A percentile compares a stretch with the other conserved stretches of the same genome.
phyloP scores from a whole-genome alignment of 1,140 invertebrate species.

The Lasaia peninsularis region DNA sequence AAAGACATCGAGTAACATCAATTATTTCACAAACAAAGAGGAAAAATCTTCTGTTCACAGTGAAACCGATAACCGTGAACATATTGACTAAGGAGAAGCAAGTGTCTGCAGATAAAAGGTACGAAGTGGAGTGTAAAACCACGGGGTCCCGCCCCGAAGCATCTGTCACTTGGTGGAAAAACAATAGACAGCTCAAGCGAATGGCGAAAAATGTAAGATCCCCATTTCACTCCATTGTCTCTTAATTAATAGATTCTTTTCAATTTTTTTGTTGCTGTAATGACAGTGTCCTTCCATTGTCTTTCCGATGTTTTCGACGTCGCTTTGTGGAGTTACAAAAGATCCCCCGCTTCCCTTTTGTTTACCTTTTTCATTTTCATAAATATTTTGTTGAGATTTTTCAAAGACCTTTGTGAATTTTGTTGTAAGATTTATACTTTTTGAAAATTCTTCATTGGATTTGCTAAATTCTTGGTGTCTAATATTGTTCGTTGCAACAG shows the following conservation, averaged over 20 bases:
- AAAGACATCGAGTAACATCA: background rate
- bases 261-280: slow-evolving; percentile 31
- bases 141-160: slow-evolving; percentile 89
- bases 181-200: slow-evolving; percentile 86
- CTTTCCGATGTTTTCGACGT: slow-evolving; percentile 26
- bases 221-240: slow-evolving; percentile 49
- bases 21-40: slow-evolving; percentile 3
- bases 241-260: slow-evolving; percentile 65
- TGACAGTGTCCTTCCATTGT: slow-evolving; percentile 30
- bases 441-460: background rate
- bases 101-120: slow-evolving; percentile 88
- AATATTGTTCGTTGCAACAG: background rate
- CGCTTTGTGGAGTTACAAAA: slow-evolving; percentile 2
- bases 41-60: slow-evolving; percentile 77
- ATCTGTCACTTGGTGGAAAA: slow-evolving; percentile 92
- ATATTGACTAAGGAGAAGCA: slow-evolving; percentile 88
- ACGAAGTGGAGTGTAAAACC: slow-evolving; percentile 90
- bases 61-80: slow-evolving; percentile 88
- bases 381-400: slow-evolving; percentile 5
- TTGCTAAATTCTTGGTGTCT: too few relatives aligned
- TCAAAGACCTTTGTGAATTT: slow-evolving; percentile 3
- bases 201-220: slow-evolving; percentile 86
- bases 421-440: background rate
- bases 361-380: slow-evolving; percentile 6
- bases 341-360: background rate